Percentiles rank a stretch among this genome's conserved stretches.
These are phyloP conservation scores for Scylla paramamosain DNA, from an alignment of 1,140 invertebrate species.

Conservation along the genomic window DNA sequence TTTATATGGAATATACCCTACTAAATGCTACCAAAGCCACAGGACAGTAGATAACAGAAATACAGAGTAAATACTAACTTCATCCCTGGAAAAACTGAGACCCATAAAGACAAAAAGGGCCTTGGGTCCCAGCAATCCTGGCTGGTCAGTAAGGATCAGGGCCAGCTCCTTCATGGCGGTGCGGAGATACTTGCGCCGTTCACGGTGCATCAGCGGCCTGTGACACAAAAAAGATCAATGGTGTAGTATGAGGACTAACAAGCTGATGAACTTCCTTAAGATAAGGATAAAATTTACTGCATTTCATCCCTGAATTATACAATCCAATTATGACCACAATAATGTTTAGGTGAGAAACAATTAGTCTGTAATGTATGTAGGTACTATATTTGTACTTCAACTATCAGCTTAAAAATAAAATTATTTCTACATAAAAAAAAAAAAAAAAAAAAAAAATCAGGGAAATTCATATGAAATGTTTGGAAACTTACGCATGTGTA, in stretches of 20 bases:
- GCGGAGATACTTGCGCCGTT: constrained; percentile 96
- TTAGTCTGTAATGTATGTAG: background rate
- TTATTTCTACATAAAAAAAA: too few species aligned
- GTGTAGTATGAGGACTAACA: constrained; percentile 39
- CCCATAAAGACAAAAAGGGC: constrained; percentile 98
- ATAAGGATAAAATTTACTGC: background rate
- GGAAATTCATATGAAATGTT: background rate
- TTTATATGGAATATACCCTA: background rate
- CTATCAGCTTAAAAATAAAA: too few species aligned
- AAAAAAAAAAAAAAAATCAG: too few species aligned
- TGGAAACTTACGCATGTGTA: constrained; percentile 86
- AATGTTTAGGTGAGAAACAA: background rate
- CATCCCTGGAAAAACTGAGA: constrained; percentile 95
- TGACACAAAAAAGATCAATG: constrained; percentile 80
- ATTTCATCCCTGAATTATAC: background rate
- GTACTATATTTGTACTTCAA: too few species aligned
- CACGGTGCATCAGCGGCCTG: constrained; percentile 90
- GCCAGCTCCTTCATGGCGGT: constrained; percentile 97
- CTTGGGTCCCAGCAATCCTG: constrained; percentile 97
- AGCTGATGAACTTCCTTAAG: background rate
- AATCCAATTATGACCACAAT: background rate
- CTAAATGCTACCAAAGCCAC: background rate
- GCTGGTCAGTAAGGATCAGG: constrained; percentile 97
- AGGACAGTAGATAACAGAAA: background rate
- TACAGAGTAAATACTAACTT: constrained; percentile 85